Percentiles rank a stretch among this genome's conserved stretches.
phyloP scores from a whole-genome alignment of 2,888 invertebrate genomes.

The Onthophagus sagittarius region DNA sequence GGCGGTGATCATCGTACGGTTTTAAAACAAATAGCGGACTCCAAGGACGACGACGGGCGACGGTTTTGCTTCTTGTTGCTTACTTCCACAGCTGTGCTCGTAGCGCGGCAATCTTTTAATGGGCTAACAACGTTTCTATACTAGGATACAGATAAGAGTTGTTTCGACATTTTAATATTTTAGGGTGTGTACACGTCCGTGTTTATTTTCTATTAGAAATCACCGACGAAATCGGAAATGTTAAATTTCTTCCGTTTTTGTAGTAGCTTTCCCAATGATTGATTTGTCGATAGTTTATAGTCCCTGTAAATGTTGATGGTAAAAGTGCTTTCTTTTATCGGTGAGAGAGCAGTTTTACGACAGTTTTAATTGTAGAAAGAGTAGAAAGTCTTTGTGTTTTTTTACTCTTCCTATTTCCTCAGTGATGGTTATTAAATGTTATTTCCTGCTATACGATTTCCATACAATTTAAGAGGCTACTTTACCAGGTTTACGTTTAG shows the following conservation, averaged over 20 bases:
- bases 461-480: neutral
- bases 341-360: neutral
- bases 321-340: neutral
- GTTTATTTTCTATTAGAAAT: too few species aligned
- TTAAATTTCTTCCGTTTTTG: neutral
- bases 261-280: neutral
- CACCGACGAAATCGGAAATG: neutral
- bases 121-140: too few species aligned
- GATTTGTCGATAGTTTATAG: neutral
- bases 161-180: neutral
- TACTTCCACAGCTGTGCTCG: too few species aligned
- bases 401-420: neutral
- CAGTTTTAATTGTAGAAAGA: neutral
- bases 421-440: neutral
- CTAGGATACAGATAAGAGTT: neutral
- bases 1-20: neutral
- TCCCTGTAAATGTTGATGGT: neutral
- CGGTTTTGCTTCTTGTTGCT: too few species aligned
- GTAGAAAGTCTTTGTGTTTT: neutral
- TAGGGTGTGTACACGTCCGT: neutral
- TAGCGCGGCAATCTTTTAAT: too few species aligned
- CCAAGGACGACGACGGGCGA: neutral
- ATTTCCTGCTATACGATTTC: neutral
- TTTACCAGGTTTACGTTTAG: too few species aligned
- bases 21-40: neutral